phyloP scores from a whole-genome alignment of 2,888 invertebrate species.

The Yponomeuta cagnagella region DNA sequence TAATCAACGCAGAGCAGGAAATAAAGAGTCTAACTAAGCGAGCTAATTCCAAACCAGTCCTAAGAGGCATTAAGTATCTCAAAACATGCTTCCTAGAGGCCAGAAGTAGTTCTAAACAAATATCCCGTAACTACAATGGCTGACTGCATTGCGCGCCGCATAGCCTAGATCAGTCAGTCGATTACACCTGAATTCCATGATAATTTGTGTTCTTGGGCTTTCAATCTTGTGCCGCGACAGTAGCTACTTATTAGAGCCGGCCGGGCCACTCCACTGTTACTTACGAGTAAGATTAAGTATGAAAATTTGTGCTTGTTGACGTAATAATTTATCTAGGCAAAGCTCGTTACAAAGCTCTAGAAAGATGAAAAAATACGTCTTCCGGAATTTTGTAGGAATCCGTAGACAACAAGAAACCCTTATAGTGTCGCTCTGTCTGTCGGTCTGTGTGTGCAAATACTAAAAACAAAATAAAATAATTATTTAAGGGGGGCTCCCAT shows the following conservation, averaged over 20 bases:
- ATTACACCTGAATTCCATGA: constrained; percentile 11
- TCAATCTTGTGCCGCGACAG: constrained; percentile 6
- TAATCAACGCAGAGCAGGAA: neutral
- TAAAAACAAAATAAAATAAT: no score
- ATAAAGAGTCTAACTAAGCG: neutral
- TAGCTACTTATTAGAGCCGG: neutral
- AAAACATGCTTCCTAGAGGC: constrained; percentile 2
- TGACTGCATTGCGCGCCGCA: neutral
- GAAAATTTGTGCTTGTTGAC: no score
- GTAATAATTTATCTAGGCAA: no score
- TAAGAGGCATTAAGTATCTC: neutral
- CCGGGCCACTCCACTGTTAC: no score
- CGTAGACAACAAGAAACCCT: no score
- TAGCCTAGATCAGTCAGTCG: constrained; percentile 11
- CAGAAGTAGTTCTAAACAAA: constrained; percentile 2
- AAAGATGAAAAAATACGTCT: no score
- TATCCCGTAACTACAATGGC: constrained; percentile 7
- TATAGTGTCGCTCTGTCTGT: no score
- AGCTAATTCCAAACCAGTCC: neutral
- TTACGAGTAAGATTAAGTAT: no score
- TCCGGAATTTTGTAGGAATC: no score
- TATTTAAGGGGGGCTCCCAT: no score
- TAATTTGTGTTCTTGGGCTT: constrained; percentile 12
- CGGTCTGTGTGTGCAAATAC: no score
- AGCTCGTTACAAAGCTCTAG: no score